Percentiles rank a stretch among this genome's conserved stretches.
Evolutionary conservation across 2,888 invertebrate species (phyloP).

Genomic region (Oxycera nigricornis): DNA sequence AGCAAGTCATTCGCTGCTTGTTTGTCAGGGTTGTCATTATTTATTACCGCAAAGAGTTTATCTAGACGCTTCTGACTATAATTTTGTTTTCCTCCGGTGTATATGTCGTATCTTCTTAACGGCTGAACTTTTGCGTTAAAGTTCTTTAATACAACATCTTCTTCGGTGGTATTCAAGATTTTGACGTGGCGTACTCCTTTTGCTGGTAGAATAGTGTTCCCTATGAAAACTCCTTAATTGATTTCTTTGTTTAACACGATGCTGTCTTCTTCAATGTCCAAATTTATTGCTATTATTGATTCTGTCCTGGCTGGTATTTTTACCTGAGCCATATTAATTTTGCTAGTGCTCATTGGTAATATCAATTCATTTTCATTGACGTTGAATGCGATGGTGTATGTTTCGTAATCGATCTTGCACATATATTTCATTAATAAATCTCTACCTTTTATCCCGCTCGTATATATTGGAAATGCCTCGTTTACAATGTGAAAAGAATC

Average conservation of each 20-base stretch:
- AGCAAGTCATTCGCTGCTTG: not conserved
- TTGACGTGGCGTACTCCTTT: not conserved
- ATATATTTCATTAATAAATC: not conserved
- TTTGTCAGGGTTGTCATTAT: not conserved
- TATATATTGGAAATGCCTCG: not conserved
- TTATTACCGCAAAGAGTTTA: too few relatives aligned
- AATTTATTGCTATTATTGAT: not conserved
- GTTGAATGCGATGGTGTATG: not conserved
- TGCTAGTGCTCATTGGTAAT: not conserved
- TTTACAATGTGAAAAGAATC: not conserved
- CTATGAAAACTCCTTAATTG: not conserved
- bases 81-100: not conserved
- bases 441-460: not conserved
- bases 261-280: too few relatives aligned
- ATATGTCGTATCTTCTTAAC: not conserved
- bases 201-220: not conserved
- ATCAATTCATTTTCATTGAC: not conserved
- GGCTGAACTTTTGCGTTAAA: too few relatives aligned
- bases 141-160: not conserved
- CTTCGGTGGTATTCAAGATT: not conserved
- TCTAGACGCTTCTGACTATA: too few relatives aligned
- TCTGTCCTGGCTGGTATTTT: not conserved
- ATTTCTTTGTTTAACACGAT: not conserved
- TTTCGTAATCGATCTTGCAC: not conserved
- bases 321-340: not conserved